Conservation (phyloP, 2,113 vertebrate species). For the Pygoscelis antarcticus region DNA sequence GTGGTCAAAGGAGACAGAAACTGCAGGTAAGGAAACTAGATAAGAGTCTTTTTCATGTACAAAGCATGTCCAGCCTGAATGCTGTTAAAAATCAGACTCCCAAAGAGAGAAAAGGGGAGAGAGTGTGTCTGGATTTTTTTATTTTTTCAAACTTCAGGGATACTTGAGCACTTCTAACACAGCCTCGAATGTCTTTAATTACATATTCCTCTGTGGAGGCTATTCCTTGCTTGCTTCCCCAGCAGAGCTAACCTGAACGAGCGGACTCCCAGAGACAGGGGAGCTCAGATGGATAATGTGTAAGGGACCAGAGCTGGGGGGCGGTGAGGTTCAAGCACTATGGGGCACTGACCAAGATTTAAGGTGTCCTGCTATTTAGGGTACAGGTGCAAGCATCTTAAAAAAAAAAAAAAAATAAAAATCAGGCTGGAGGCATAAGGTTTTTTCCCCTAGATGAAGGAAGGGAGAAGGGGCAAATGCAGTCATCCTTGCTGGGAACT, state of each 20-base stretch:
- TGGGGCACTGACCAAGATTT: not conserved
- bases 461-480: not conserved
- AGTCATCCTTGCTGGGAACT: not conserved
- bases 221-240: not conserved
- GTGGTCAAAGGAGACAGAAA: not conserved
- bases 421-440: not conserved
- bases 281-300: not conserved
- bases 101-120: not conserved
- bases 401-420: no score
- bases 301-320: not conserved
- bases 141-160: not conserved
- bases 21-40: not conserved
- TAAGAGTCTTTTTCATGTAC: not conserved
- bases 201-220: not conserved
- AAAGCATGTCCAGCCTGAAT: not conserved
- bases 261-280: not conserved
- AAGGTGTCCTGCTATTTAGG: not conserved
- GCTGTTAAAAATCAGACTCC: not conserved
- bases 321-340: no score
- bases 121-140: not conserved
- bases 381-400: not conserved
- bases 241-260: not conserved
- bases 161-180: not conserved
- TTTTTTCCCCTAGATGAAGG: not conserved
- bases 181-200: not conserved